phyloP scores from a whole-genome alignment of 2,888 invertebrate genomes.

The Lymantria monacha region DNA sequence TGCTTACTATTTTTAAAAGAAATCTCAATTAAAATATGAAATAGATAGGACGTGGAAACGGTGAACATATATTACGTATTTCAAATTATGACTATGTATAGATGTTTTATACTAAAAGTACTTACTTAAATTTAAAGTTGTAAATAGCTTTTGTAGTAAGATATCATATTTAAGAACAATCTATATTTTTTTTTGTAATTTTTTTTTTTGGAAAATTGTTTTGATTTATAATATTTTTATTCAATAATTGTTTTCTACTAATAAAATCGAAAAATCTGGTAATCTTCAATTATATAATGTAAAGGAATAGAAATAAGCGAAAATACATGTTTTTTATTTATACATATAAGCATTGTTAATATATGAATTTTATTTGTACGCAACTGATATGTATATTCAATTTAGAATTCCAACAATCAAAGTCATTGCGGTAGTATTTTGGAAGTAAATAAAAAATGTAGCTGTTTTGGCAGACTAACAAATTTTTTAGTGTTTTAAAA shows the following conservation, averaged over 20 bases:
- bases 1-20: slow-evolving; percentile 4
- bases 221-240: background rate
- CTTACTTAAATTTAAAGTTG: slow-evolving; percentile 31
- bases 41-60: slow-evolving; percentile 15
- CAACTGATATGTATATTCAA: too few species aligned
- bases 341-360: too few species aligned
- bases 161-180: background rate
- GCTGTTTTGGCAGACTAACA: too few species aligned
- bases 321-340: too few species aligned
- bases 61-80: slow-evolving; percentile 16
- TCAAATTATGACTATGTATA: slow-evolving; percentile 20
- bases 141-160: slow-evolving; percentile 39
- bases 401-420: too few species aligned
- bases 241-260: background rate
- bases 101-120: slow-evolving; percentile 28
- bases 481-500: too few species aligned
- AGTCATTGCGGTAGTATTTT: too few species aligned
- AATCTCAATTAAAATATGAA: slow-evolving; percentile 11
- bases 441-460: too few species aligned
- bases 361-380: too few species aligned
- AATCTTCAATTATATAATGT: background rate
- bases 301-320: too few species aligned
- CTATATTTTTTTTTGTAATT: background rate
- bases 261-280: background rate
- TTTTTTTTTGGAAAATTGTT: background rate